These are phyloP conservation scores for Petrolisthes manimaculis DNA, from an alignment of 2,888 invertebrate genomes.

Conservation along the genomic window DNA sequence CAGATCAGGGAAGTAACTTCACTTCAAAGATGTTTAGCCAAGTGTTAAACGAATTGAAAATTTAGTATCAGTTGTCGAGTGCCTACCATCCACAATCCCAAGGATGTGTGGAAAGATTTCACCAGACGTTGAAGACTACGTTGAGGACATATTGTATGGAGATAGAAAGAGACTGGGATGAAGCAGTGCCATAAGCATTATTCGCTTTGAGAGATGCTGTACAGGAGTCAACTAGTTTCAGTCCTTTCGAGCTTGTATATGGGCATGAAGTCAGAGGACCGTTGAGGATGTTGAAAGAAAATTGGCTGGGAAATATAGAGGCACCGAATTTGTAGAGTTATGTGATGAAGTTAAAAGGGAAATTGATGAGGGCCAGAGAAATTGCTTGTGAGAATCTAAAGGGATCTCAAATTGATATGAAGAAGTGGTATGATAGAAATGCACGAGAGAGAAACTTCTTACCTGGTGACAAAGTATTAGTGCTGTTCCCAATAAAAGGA, in stretches of 20 bases:
- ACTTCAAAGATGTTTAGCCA: conserved; percentile 2
- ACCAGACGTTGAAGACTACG: background rate
- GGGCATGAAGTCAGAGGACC: conserved; percentile 15
- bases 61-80: too few species aligned
- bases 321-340: background rate
- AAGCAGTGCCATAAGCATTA: background rate
- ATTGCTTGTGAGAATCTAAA: background rate
- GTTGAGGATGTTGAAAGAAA: background rate
- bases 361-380: conserved; percentile 15
- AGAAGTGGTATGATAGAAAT: conserved; percentile 11
- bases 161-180: background rate
- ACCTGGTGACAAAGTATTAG: background rate
- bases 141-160: background rate
- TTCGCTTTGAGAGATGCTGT: background rate
- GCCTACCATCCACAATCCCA: background rate
- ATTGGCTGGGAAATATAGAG: background rate
- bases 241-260: conserved; percentile 21
- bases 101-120: background rate
- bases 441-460: background rate
- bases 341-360: conserved; percentile 4
- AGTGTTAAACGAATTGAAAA: conserved; percentile 1
- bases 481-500: background rate
- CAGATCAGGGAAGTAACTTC: conserved; percentile 32
- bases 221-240: conserved; percentile 12
- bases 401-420: background rate